Evolutionary conservation across 2,888 invertebrate species (phyloP).

Genomic region (Alloplasta piceator): DNA sequence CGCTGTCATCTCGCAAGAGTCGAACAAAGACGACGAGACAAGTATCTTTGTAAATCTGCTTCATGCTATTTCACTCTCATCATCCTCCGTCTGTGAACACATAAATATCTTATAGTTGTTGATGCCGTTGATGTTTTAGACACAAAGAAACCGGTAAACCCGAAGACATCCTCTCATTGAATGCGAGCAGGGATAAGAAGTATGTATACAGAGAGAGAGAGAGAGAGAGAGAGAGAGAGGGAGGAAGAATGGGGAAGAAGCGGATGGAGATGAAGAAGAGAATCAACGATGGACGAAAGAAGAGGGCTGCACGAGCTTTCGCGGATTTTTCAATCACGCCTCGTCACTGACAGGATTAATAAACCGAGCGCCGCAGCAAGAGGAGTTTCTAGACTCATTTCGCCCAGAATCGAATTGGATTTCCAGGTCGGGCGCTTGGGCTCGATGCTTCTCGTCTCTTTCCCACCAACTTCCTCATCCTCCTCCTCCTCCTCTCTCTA

Average conservation of each 20-base stretch:
- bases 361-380: slow-evolving; percentile 70
- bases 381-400: slow-evolving; percentile 80
- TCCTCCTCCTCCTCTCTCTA: neutral
- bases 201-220: neutral
- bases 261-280: neutral
- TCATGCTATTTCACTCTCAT: neutral
- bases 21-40: slow-evolving; percentile 30
- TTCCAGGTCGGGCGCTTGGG: slow-evolving; percentile 73
- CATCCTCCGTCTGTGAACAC: neutral
- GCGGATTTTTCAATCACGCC: slow-evolving; percentile 81
- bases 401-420: slow-evolving; percentile 82
- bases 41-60: slow-evolving; percentile 47
- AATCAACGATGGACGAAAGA: slow-evolving; percentile 44
- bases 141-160: neutral
- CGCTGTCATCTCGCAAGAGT: slow-evolving; percentile 25
- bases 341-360: slow-evolving; percentile 80
- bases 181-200: slow-evolving; percentile 4
- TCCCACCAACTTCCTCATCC: slow-evolving; percentile 34
- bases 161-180: slow-evolving; percentile 34
- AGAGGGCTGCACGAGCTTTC: slow-evolving; percentile 65
- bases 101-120: neutral
- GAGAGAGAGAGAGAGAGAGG: slow-evolving; percentile 9
- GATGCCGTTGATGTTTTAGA: slow-evolving; percentile 15
- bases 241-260: slow-evolving; percentile 8
- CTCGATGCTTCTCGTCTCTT: slow-evolving; percentile 47